Evolutionary conservation across 2,113 vertebrate genomes (phyloP), one percentile per base, ranked within the genome.

Genomic region (Lepus europaeus): DNA sequence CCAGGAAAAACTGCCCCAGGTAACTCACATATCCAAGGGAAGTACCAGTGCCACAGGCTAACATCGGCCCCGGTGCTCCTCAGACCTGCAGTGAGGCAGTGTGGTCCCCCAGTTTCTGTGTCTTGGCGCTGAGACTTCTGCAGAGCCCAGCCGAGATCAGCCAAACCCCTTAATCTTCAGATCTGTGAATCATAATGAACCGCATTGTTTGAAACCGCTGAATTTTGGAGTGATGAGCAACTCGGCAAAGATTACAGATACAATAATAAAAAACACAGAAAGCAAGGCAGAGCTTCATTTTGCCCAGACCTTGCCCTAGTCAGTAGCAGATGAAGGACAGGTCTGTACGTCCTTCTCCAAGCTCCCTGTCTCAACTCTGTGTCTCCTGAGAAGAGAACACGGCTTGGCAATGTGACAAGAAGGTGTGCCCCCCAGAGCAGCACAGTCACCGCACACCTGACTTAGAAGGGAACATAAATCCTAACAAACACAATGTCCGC

Each of bases 251-350:
- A 29, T 72, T 73, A 61, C 53, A 51, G 17, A 45, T n/a, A 33
- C 3, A 25, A 51, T 63, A 83, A 16, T 22, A 23, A 6, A 63
- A 79, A 56, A 10, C 27, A 6, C 69, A 17, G 6, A 51, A 14
- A 76, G 13, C 5, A 23, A 45, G 20, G 56, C 12, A 61, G n/a
- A 90, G 3, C 10, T 83, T 74, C 63, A 29, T 20, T 59, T 6
- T 11, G 5, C 13, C 1, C 6, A 0, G 4, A 33, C 0, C 3
- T 45, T 16, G 23, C 19, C 1, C 25, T 10, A 10, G 3, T 0
- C 5, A 70, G 31, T 45, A 25, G 56, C 51, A 76, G 19, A 29
- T 69, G 63, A 90, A 31, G 25, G 9, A 80, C 23, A 64, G 14
- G 19, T 59, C 29, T 59, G 49, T 5, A 27, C 1, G 49, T 63